A percentile compares a stretch with the other conserved stretches of the same genome.
These are phyloP conservation scores for Puffinus mauretanicus DNA, from an alignment of 2,113 vertebrate species.

Conservation along the genomic window DNA sequence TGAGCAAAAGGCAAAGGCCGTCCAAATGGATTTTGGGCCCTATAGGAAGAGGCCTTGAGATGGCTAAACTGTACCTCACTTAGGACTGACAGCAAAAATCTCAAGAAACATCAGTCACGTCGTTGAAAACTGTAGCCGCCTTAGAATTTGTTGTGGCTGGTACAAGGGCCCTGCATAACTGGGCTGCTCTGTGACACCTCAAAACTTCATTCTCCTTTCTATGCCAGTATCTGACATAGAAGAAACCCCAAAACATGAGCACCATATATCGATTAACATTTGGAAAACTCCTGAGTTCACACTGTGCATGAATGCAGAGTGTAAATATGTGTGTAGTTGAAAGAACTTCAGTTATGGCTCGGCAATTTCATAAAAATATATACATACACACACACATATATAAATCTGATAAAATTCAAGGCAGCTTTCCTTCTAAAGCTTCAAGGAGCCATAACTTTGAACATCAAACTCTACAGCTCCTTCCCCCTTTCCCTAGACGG, in stretches of 20 bases:
- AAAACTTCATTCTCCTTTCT: neutral
- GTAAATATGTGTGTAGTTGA: neutral
- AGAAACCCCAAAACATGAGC: neutral
- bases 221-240: neutral
- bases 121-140: neutral
- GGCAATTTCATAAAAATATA: neutral
- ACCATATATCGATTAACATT: neutral
- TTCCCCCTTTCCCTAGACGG: neutral
- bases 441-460: neutral
- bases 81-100: neutral
- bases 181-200: neutral
- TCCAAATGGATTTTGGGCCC: neutral
- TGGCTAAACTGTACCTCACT: neutral
- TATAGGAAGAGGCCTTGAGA: neutral
- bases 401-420: neutral
- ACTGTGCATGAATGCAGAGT: too few species aligned
- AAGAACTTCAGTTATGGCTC: neutral
- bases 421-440: neutral
- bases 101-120: neutral
- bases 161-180: neutral
- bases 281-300: neutral
- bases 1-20: neutral
- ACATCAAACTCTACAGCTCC: neutral
- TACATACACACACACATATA: fast-evolving
- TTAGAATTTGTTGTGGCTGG: neutral